phyloP scores from a whole-genome alignment of 2,797 vertebrate genomes.

The Antennarius maculatus region DNA sequence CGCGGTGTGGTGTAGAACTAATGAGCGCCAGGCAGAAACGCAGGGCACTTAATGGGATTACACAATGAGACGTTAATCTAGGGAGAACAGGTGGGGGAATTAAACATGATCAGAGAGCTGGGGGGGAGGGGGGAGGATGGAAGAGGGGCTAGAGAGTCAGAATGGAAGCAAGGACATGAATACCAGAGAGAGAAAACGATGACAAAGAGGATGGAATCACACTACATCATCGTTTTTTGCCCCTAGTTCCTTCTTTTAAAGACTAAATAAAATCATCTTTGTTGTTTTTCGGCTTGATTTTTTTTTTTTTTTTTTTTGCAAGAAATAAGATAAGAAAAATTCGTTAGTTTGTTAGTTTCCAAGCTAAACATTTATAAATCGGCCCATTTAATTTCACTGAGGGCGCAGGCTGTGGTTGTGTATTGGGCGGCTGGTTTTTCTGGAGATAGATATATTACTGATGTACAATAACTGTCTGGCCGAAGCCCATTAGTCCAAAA shows the following conservation, averaged over 20 bases:
- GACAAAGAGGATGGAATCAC: constrained; percentile 45
- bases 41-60: constrained; percentile 76
- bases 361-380: constrained; percentile 57
- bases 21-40: constrained; percentile 70
- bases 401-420: constrained; percentile 14
- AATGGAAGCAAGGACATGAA: constrained; percentile 7
- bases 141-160: constrained; percentile 29
- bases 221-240: constrained; percentile 37
- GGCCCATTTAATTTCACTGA: constrained; percentile 49
- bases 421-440: constrained; percentile 32
- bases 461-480: constrained; percentile 58
- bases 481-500: constrained; percentile 57
- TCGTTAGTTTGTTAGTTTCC: constrained; percentile 50
- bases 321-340: constrained; percentile 42
- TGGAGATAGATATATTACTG: constrained; percentile 55
- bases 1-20: constrained; percentile 52
- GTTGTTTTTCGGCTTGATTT: constrained; percentile 15
- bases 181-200: constrained; percentile 10
- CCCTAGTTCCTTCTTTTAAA: constrained; percentile 29
- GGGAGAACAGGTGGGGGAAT: constrained; percentile 75
- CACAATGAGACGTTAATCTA: constrained; percentile 75
- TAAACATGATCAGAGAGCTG: constrained; percentile 68
- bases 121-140: constrained; percentile 34
- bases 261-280: constrained; percentile 46
- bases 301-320: constrained; percentile 30